phyloP scores from a whole-genome alignment of 2,113 vertebrate species.

The Centropus unirufus region DNA sequence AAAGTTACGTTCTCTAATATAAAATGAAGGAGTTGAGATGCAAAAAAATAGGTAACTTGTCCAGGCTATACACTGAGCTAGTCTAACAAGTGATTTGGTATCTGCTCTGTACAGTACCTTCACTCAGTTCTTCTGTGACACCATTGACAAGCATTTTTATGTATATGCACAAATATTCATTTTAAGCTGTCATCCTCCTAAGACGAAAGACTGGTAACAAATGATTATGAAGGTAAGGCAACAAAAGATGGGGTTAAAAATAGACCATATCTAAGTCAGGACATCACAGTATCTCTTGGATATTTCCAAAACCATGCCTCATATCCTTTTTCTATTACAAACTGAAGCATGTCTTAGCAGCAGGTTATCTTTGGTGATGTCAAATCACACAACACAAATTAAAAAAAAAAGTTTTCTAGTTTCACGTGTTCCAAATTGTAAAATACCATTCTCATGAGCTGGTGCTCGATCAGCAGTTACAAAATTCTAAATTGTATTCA shows the following conservation, averaged over 20 bases:
- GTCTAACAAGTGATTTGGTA: background rate
- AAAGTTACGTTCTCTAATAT: background rate
- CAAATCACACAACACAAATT: background rate
- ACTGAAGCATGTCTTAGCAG: background rate
- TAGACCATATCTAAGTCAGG: background rate
- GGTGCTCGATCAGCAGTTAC: background rate
- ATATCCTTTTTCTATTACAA: background rate
- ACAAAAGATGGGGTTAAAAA: background rate
- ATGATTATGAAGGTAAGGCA: background rate
- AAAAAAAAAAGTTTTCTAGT: constrained; percentile 11
- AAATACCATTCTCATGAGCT: constrained; percentile 7
- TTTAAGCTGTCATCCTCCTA: background rate
- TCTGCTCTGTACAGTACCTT: background rate
- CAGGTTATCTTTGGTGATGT: background rate
- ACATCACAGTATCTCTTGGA: background rate
- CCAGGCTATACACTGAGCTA: background rate
- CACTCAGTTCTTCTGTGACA: background rate
- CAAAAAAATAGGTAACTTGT: background rate
- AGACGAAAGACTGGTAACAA: background rate
- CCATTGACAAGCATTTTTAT: background rate
- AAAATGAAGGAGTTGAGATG: background rate
- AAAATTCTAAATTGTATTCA: background rate
- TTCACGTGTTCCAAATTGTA: constrained; percentile 7
- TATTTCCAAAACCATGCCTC: background rate
- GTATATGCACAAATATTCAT: background rate